Base-by-base conservation (phyloP, 2,797 vertebrate genomes). In the Emys orbicularis region DNA sequence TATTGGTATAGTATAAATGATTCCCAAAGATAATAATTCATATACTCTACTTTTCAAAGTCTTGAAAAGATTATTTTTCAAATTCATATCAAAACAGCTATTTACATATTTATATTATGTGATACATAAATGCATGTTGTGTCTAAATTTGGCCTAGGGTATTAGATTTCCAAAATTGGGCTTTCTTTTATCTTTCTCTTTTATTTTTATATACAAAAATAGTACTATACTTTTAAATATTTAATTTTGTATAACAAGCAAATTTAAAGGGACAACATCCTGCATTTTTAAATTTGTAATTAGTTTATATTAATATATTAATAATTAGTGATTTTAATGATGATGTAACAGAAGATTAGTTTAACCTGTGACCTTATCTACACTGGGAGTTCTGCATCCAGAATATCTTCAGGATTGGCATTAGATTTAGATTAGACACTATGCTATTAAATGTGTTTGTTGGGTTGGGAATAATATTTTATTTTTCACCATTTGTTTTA, bases 51-150 rank as follows among this genome's bases (percentile, higher is more conserved):
- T 79, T 94, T 87, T 90, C 8, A 3, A 49, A 53, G 2, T 0
- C 89, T 52, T 79, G 53, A 47, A 8, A 54, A 72, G 2, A 37
- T 7, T 94, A 2, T 54, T 86, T 92, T 94, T 52, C 68, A 72
- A 31, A 12, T 61, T 25, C n/a, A 9, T 81, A 44, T 19, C 86
- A 3, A 23, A n/a, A 23, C 3, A 89, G 68, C 8, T 25, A 15
- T 1, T 1, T 84, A 5, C 23, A 13, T 0, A 0, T 34, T 2
- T 31, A 4, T 41, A 1, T 50, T 65, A 1, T 29, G 1, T 86
- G 23, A 10, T 31, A 5, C 25, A 19, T 85, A 11, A 1, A 13
- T 91, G 1, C 23, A 44, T 82, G 8, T 31, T 49, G 13, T 49
- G 12, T 49, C 44, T 31, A 16, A 77, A 12, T 25, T 82, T 86